Conservation (phyloP, 1,140 invertebrate species). For the Arion vulgaris region DNA sequence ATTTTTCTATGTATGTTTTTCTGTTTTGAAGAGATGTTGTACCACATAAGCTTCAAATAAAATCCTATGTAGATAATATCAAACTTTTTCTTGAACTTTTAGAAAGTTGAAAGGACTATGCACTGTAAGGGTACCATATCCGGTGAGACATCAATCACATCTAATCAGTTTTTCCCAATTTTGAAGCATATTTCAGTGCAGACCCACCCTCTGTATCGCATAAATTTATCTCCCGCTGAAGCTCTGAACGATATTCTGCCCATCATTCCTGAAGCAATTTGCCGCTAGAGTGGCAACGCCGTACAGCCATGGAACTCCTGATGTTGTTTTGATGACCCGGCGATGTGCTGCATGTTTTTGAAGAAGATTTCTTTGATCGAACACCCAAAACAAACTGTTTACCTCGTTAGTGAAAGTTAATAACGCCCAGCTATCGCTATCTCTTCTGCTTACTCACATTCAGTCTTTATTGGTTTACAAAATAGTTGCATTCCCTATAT, state of each 20-base stretch:
- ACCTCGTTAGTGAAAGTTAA: neutral
- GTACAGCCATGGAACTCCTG: neutral
- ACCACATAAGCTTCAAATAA: too few relatives aligned
- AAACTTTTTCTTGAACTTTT: too few relatives aligned
- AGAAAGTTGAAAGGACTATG: too few relatives aligned
- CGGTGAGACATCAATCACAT: too few relatives aligned
- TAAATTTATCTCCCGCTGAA: neutral
- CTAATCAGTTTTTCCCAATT: neutral
- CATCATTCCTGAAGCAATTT: slow-evolving; percentile 3
- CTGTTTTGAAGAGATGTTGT: too few relatives aligned
- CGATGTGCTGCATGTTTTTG: neutral
- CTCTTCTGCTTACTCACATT: too few relatives aligned
- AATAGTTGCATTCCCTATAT: too few relatives aligned
- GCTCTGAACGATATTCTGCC: neutral
- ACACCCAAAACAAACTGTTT: slow-evolving; percentile 5
- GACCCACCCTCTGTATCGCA: neutral
- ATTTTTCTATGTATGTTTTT: too few relatives aligned
- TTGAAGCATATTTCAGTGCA: neutral
- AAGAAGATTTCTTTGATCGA: neutral
- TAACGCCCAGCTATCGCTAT: neutral
- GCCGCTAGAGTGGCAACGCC: neutral
- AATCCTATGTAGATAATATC: too few relatives aligned
- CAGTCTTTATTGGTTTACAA: too few relatives aligned
- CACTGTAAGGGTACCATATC: too few relatives aligned
- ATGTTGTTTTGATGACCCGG: slow-evolving; percentile 4